Percentiles rank a stretch among this genome's conserved stretches.
Evolutionary conservation across 2,797 vertebrate genomes (phyloP).

Genomic region (Alfaro cultratus): DNA sequence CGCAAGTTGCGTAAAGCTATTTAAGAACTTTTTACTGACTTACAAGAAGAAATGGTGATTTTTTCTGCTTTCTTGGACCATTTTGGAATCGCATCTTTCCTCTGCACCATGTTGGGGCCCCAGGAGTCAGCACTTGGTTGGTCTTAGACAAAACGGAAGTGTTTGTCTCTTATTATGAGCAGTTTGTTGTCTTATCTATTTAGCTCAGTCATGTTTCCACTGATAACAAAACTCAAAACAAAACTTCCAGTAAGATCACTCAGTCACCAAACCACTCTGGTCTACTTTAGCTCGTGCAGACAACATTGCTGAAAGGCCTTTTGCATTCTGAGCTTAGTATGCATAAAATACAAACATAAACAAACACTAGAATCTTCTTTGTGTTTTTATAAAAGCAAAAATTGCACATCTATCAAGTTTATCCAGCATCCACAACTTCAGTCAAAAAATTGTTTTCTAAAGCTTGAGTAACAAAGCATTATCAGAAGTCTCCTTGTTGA

Average conservation of each 20-base stretch:
- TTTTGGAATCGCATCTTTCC: background rate
- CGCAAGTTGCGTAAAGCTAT: background rate
- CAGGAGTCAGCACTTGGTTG: background rate
- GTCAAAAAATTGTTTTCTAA: too few relatives aligned
- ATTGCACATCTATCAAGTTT: too few relatives aligned
- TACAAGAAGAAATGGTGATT: background rate
- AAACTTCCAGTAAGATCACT: constrained; percentile 1
- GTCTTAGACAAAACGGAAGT: constrained; percentile 6
- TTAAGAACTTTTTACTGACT: background rate
- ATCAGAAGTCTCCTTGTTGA: background rate
- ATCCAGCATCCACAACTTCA: background rate
- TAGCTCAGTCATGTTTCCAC: background rate
- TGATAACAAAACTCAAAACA: background rate
- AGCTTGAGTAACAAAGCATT: too few relatives aligned
- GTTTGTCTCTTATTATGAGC: constrained; percentile 5
- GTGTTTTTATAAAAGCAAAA: too few relatives aligned
- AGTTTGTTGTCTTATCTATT: background rate
- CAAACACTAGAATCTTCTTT: background rate
- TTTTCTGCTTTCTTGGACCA: background rate
- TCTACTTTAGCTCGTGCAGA: constrained; percentile 5
- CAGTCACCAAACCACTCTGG: background rate
- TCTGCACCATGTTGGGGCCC: background rate
- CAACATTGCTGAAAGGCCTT: background rate
- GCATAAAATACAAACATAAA: background rate
- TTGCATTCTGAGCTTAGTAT: background rate